Evolutionary conservation across 2,888 invertebrate species (phyloP).

Genomic region (Dynastes grantii): DNA sequence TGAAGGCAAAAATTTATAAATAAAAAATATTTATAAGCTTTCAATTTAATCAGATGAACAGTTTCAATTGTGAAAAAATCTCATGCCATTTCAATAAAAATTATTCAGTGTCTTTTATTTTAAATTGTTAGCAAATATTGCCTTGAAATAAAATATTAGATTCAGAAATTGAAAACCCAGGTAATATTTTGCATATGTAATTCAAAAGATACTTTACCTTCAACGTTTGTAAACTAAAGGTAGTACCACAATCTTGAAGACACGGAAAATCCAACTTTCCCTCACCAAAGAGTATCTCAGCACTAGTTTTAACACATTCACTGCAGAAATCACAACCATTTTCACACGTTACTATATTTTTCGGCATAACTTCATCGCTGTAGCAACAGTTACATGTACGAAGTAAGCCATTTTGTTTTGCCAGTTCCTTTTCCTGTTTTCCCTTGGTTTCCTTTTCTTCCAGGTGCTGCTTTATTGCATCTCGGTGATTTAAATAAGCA

Average conservation of each 20-base stretch:
- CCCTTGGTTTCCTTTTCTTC: slow-evolving; percentile 57
- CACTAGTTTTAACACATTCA: slow-evolving; percentile 67
- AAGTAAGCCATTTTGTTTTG: slow-evolving; percentile 67
- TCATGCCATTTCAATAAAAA: too few species aligned
- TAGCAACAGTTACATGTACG: slow-evolving; percentile 73
- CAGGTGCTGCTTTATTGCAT: slow-evolving; percentile 61
- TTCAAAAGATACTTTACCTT: slow-evolving; percentile 59
- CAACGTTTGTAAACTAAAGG: slow-evolving; percentile 64
- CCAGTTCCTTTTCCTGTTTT: slow-evolving; percentile 59
- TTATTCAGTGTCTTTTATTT: too few species aligned
- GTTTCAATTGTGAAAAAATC: too few species aligned
- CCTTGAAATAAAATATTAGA: too few species aligned
- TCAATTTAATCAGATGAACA: too few species aligned
- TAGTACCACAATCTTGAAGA: slow-evolving; percentile 68
- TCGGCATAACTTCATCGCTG: slow-evolving; percentile 72
- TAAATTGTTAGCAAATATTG: too few species aligned
- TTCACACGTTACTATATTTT: slow-evolving; percentile 67
- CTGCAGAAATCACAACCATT: slow-evolving; percentile 68
- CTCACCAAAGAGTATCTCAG: slow-evolving; percentile 68
- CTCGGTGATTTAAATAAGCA: slow-evolving; percentile 63
- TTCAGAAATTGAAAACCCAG: too few species aligned
- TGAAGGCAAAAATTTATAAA: too few species aligned
- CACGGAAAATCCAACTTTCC: slow-evolving; percentile 70
- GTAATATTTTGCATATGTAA: neutral
- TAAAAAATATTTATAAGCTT: too few species aligned